Conservation (phyloP, 2,113 vertebrate genomes). For the Hypanus sabinus region DNA sequence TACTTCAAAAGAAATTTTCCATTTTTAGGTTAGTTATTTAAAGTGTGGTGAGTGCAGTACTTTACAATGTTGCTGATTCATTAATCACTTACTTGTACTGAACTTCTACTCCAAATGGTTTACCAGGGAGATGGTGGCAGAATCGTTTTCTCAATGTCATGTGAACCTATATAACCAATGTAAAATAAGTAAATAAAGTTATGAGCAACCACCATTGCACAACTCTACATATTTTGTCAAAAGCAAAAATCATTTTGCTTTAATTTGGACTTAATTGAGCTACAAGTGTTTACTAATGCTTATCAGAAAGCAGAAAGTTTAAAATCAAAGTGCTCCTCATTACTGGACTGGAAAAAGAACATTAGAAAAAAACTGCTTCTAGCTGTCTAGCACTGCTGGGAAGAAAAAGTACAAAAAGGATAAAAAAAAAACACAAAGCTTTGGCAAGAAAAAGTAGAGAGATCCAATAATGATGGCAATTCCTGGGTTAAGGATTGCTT, state of each 20-base stretch:
- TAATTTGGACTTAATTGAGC: background rate
- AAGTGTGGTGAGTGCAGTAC: background rate
- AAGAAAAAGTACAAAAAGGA: background rate
- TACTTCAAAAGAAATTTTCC: background rate
- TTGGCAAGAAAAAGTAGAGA: background rate
- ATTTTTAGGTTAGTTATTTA: too few species aligned
- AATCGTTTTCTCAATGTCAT: constrained; percentile 70
- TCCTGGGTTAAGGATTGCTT: background rate
- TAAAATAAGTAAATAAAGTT: background rate
- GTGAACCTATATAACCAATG: constrained; percentile 61
- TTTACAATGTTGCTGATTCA: background rate
- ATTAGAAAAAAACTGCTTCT: background rate
- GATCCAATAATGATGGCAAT: background rate
- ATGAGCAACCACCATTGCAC: background rate
- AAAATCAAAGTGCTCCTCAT: background rate
- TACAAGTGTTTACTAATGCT: background rate
- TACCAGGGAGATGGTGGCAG: constrained; percentile 60
- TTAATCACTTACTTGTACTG: constrained; percentile 72
- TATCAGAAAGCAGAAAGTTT: background rate
- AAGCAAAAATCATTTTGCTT: background rate
- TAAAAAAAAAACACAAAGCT: too few species aligned
- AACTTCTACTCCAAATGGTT: constrained; percentile 63
- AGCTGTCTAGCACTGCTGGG: background rate
- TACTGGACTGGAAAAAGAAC: background rate
- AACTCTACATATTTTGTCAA: background rate